Evolutionary conservation across 2,113 vertebrate genomes (phyloP).

Genomic region (Oostethus manadensis): DNA sequence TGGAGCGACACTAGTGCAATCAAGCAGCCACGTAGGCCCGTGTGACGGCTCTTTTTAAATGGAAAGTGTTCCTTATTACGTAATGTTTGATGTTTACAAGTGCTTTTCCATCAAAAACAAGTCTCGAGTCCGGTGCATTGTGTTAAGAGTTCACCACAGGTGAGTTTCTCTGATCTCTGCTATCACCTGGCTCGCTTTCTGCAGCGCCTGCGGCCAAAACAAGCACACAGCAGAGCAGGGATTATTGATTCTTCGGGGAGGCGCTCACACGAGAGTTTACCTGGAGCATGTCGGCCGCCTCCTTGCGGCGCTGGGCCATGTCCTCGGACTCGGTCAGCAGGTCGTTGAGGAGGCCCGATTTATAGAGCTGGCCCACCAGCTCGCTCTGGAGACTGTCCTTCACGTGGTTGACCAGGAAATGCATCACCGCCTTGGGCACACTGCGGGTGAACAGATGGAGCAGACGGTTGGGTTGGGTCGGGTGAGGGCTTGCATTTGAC

Average conservation of each 20-base stretch:
- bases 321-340: conserved; percentile 96
- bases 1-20: too few relatives aligned
- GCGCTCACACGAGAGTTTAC: conserved; percentile 53
- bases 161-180: conserved; percentile 98
- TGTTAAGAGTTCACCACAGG: conserved; percentile 81
- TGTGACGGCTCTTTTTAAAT: too few relatives aligned
- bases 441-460: conserved; percentile 60
- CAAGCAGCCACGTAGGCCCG: too few relatives aligned
- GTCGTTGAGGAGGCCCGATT: conserved; percentile 88
- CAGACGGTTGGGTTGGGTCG: conserved; percentile 38
- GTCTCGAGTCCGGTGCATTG: too few relatives aligned
- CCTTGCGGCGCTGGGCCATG: conserved; percentile 96
- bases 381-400: conserved; percentile 98
- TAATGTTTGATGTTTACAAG: too few relatives aligned
- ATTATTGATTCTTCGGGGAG: not conserved
- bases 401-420: conserved; percentile 98
- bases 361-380: conserved; percentile 95
- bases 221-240: not conserved
- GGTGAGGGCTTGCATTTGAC: conserved; percentile 7
- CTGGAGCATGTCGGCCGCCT: conserved; percentile 97
- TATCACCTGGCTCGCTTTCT: conserved; percentile 95
- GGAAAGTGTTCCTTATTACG: too few relatives aligned
- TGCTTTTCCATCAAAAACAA: too few relatives aligned
- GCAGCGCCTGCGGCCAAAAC: conserved; percentile 78
- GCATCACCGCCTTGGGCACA: conserved; percentile 98